Evolutionary conservation across 2,888 invertebrate genomes (phyloP), one percentile per base, ranked within the genome.

Genomic region (Nezara viridula): DNA sequence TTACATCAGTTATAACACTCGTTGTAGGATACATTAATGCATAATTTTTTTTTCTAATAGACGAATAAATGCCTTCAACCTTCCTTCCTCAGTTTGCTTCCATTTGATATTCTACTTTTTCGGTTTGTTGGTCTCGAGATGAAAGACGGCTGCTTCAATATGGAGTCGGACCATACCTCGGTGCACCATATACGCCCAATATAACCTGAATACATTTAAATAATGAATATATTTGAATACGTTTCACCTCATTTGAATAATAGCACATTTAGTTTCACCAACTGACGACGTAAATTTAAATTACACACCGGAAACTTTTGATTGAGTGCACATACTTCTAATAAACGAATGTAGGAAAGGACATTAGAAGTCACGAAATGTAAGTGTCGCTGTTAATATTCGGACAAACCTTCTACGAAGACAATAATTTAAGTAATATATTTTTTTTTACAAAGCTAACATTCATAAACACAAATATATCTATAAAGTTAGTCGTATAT

Each of bases 141-240:
- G 66, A 73, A 73, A 73, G 66, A 81, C 40, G 81, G 81, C 81
- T 44, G 81, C 81, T 81, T 49, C 88, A 88, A 88, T 88, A 88
- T 73, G 66, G 88, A 37, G 66, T 55, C 37, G 40, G 40, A 66
- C 40, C 47, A 19, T 50, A 60, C 37, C 52, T 66, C 44, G n/a
- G 66, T 66, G 47, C 81, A 77, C 55, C 66, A 88, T 66, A 66
- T 47, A 66, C 88, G 88, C n/a, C 88, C 88, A 73, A 88, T 88
- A 88, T 60, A 88, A 88, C 88, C 49, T 73, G 88, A 88, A 88
- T 88, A 88, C 88, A 88, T 88, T 88, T 88, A 88, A 88, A 88
- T 88, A 88, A 88, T 88, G 88, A 88, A 88, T 88, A 88, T 88
- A 88, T 88, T 88, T 88, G 88, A 88, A 88, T 88, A 73, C 88